Evolutionary conservation across 2,888 invertebrate genomes (phyloP), one percentile per base, ranked within the genome.

Genomic region (Priocnemis perturbator): DNA sequence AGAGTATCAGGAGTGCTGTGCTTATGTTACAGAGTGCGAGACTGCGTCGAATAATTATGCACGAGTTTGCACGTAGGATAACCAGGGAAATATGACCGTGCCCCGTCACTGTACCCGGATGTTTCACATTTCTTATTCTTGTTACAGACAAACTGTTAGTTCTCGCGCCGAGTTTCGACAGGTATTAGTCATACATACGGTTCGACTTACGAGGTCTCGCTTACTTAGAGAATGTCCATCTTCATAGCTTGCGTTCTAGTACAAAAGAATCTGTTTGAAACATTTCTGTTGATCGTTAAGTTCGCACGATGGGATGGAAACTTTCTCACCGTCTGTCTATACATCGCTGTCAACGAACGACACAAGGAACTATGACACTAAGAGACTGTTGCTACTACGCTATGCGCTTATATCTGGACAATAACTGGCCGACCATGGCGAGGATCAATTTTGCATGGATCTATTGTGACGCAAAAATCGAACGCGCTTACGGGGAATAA

Each of bases 151-250:
- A 50, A 72, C 53, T n/a, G 78, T 77, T 79, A 79, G 74, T 73
- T 59, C 72, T 68, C 65, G 66, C 64, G 37, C 37, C 69, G 52
- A 71, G 37, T 19, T 68, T 71, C 53, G 57, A 69, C 53, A 71
- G 60, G 56, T 71, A 74, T 79, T 79, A 77, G 80, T 75, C 69
- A 77, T 70, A 75, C 37, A 37, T 37, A 37, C 37, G 77, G 77
- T 77, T 79, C 77, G 67, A 71, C 61, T 70, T 75, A 75, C 70
- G 66, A 75, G 68, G 73, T 57, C 64, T 67, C 52, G 57, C 57
- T 67, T 62, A 53, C 50, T 37, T 69, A 59, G 67, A 78, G 37
- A 71, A 64, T 67, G 69, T 77, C 71, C 67, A 72, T 73, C 66
- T 79, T 79, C 69, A 72, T 73, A 73, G 73, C 67, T 73, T 73